Conservation (phyloP, 2,113 vertebrate genomes). For the Nyctereutes procyonoides region DNA sequence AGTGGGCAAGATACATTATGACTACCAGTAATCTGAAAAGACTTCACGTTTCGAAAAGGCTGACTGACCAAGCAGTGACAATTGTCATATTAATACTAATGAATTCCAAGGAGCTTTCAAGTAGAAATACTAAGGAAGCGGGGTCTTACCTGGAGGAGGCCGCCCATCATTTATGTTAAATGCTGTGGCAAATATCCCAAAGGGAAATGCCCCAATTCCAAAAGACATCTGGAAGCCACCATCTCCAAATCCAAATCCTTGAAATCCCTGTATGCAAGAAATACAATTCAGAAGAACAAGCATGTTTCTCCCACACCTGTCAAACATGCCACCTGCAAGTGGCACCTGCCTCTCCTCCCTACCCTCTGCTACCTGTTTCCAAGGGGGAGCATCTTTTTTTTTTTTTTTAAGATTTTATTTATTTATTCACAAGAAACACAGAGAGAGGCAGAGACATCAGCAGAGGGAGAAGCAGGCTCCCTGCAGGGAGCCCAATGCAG, state of each 20-base stretch:
- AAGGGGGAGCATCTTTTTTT: background rate
- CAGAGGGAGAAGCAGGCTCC: too few relatives aligned
- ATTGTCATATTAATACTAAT: background rate
- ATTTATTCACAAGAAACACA: too few relatives aligned
- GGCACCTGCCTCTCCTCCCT: background rate
- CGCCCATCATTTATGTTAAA: conserved; percentile 99
- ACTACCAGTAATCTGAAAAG: background rate
- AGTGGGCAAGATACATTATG: background rate
- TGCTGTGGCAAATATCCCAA: conserved; percentile 98
- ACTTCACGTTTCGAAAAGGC: conserved; percentile 27
- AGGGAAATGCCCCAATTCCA: conserved; percentile 98
- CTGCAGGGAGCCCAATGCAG: too few relatives aligned
- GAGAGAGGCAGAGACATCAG: too few relatives aligned
- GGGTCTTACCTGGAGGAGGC: conserved; percentile 94
- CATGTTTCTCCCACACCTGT: background rate
- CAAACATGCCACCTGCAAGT: background rate
- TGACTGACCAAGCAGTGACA: background rate
- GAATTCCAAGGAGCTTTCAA: background rate
- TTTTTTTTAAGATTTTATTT: background rate
- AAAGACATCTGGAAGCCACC: conserved; percentile 99
- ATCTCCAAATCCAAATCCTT: conserved; percentile 98
- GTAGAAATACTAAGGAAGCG: background rate
- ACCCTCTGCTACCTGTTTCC: background rate
- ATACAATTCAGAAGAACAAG: conserved; percentile 45
- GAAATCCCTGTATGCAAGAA: conserved; percentile 92